Evolutionary conservation across 2,113 vertebrate genomes (phyloP).

Genomic region (Rhinolophus ferrumequinum): DNA sequence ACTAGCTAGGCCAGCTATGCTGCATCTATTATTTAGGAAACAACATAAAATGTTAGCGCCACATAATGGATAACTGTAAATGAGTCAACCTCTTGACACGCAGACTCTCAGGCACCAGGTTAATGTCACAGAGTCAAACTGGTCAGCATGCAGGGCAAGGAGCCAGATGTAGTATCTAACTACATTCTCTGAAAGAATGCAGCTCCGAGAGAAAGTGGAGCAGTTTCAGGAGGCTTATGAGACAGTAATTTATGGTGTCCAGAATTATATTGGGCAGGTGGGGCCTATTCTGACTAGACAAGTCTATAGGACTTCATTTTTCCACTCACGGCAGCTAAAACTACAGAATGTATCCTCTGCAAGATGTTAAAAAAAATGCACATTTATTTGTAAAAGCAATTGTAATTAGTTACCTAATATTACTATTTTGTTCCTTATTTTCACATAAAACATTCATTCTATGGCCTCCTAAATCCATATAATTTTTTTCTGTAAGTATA

Average conservation of each 20-base stretch:
- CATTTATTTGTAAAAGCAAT: neutral
- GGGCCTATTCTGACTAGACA: constrained; percentile 40
- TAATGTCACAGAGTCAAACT: constrained; percentile 72
- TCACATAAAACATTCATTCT: neutral
- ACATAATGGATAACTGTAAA: constrained; percentile 81
- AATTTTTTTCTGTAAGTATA: neutral
- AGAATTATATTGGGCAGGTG: constrained; percentile 20
- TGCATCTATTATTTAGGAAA: constrained; percentile 73
- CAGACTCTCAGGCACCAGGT: constrained; percentile 74
- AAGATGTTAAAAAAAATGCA: neutral
- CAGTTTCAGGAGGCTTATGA: constrained; percentile 7
- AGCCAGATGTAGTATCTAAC: constrained; percentile 53
- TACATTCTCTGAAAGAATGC: constrained; percentile 48
- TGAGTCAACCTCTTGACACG: constrained; percentile 72
- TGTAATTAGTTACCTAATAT: neutral
- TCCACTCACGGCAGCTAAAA: constrained; percentile 3
- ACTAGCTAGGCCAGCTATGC: neutral
- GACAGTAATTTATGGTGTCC: constrained; percentile 48
- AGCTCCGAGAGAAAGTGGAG: constrained; percentile 47
- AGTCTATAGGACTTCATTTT: neutral
- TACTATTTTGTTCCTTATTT: neutral
- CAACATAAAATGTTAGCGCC: constrained; percentile 70
- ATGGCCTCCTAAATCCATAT: neutral
- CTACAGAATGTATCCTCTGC: neutral
- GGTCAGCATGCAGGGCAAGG: constrained; percentile 41